phyloP scores from a whole-genome alignment of 2,888 invertebrate species.

The Balanococcus diminutus region DNA sequence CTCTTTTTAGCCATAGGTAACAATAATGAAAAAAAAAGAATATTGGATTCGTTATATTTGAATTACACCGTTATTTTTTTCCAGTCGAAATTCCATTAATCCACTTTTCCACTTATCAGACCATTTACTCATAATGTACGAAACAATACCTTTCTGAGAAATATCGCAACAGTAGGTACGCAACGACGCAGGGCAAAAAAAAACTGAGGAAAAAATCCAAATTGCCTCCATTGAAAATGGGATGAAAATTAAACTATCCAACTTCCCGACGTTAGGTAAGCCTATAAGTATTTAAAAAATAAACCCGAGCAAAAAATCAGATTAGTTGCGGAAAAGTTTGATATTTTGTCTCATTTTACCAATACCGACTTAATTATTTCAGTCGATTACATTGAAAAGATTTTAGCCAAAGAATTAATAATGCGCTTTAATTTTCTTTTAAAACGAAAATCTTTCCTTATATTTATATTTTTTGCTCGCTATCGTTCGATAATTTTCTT shows the following conservation, averaged over 20 bases:
- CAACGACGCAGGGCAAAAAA: no score
- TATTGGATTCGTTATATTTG: no score
- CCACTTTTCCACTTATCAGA: no score
- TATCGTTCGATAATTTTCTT: conserved; percentile 21
- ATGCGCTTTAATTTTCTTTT: background rate
- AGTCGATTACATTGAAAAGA: conserved; percentile 14
- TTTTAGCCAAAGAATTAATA: conserved; percentile 3
- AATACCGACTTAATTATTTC: conserved; percentile 8
- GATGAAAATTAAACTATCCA: background rate
- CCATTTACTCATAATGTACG: no score
- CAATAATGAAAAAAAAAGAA: no score
- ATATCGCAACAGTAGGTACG: no score
- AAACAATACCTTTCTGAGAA: no score
- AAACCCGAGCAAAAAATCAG: background rate
- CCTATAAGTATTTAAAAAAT: background rate
- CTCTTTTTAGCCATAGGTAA: no score
- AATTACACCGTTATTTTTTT: no score
- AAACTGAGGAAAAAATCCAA: background rate
- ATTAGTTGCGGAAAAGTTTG: background rate
- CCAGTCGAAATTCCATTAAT: no score
- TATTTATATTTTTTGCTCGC: conserved; percentile 15
- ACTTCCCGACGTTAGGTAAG: background rate
- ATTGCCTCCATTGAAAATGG: background rate
- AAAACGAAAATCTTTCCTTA: background rate
- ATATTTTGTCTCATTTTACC: background rate